Conservation (phyloP, 2,888 invertebrate genomes). For the Hydropsyche betteni region DNA sequence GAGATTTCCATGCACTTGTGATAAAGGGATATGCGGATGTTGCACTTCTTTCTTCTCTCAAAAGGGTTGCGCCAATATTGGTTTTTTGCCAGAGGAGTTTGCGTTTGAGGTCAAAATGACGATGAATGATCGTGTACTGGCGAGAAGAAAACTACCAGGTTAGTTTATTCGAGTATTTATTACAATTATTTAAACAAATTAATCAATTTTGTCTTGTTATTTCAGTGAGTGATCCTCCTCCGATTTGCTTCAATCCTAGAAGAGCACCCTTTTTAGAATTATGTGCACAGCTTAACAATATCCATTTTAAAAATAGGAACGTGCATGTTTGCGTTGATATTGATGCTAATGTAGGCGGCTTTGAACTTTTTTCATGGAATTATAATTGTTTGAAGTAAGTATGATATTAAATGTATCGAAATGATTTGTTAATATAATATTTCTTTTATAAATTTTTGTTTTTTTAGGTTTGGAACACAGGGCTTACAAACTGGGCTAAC, state of each 20-base stretch:
- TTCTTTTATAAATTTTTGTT: neutral
- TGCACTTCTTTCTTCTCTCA: constrained; percentile 75
- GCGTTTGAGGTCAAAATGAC: constrained; percentile 77
- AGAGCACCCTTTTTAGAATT: constrained; percentile 74
- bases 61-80: constrained; percentile 80
- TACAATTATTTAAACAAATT: neutral
- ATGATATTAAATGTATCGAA: neutral
- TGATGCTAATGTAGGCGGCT: constrained; percentile 72
- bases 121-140: constrained; percentile 77
- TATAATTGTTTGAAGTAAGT: constrained; percentile 64
- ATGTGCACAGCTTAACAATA: constrained; percentile 81
- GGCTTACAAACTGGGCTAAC: constrained; percentile 63
- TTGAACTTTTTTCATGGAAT: constrained; percentile 67
- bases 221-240: constrained; percentile 78
- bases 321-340: constrained; percentile 82
- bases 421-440: neutral
- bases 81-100: constrained; percentile 84
- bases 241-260: constrained; percentile 76
- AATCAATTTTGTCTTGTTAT: constrained; percentile 51
- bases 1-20: constrained; percentile 71
- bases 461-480: constrained; percentile 59
- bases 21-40: constrained; percentile 72
- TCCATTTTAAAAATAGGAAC: constrained; percentile 80
- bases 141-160: constrained; percentile 79
- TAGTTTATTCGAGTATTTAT: constrained; percentile 54